These are phyloP conservation scores for Danio choprae DNA, from an alignment of 2,797 vertebrate species.

Conservation along the genomic window DNA sequence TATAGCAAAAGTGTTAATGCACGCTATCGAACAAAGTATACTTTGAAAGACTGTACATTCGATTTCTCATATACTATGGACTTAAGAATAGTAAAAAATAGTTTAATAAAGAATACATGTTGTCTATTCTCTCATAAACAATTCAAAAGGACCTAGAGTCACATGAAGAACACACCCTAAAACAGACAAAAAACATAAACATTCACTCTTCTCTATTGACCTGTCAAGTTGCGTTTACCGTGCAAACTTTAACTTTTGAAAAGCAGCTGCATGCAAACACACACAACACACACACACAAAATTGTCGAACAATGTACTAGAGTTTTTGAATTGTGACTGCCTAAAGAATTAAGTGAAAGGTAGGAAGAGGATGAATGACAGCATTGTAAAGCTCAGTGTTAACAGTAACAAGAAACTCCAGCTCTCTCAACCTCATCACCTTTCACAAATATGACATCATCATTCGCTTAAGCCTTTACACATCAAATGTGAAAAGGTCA, in stretches of 20 bases:
- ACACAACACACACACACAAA: not conserved
- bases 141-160: slow-evolving; percentile 15
- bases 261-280: not conserved
- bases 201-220: slow-evolving; percentile 17
- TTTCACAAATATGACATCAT: slow-evolving; percentile 42
- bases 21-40: too few relatives aligned
- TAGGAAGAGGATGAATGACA: slow-evolving; percentile 38
- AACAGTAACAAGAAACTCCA: slow-evolving; percentile 32
- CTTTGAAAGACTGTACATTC: too few relatives aligned
- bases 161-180: slow-evolving; percentile 40
- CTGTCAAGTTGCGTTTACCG: not conserved
- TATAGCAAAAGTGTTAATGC: too few relatives aligned
- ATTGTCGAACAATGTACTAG: slow-evolving; percentile 19
- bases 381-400: slow-evolving; percentile 29
- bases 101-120: slow-evolving; percentile 4
- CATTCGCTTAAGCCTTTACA: slow-evolving; percentile 20
- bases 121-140: slow-evolving; percentile 2
- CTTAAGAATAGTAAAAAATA: not conserved
- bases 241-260: slow-evolving; percentile 16
- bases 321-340: slow-evolving; percentile 7
- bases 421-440: slow-evolving; percentile 38
- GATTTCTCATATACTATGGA: not conserved
- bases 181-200: slow-evolving; percentile 17
- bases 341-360: slow-evolving; percentile 41
- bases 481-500: slow-evolving; percentile 35